phyloP scores from a whole-genome alignment of 2,797 vertebrate species.

The Eremophila alpestris region DNA sequence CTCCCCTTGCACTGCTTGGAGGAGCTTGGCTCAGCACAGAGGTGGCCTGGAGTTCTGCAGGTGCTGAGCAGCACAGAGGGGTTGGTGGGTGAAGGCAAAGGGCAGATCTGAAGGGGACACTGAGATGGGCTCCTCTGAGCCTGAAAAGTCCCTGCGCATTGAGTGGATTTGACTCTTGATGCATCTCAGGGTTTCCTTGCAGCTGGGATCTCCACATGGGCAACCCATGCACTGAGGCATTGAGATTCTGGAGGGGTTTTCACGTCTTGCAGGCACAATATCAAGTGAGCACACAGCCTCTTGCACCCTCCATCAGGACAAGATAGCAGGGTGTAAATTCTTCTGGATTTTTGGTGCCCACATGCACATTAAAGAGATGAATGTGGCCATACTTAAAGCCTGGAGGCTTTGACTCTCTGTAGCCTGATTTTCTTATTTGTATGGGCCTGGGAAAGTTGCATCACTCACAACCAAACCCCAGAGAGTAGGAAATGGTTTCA shows the following conservation, averaged over 20 bases:
- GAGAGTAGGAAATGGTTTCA: neutral
- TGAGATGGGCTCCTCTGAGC: neutral
- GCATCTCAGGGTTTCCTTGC: neutral
- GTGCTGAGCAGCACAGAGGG: fast-evolving
- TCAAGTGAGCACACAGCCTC: neutral
- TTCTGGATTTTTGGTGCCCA: neutral
- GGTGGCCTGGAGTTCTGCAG: neutral
- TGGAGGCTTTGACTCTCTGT: neutral
- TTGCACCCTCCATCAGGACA: fast-evolving
- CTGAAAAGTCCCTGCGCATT: neutral
- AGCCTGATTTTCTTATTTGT: neutral
- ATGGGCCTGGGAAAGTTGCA: neutral
- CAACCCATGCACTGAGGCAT: fast-evolving
- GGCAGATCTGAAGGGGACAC: fast-evolving
- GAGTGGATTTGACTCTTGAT: fast-evolving
- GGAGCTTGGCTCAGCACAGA: neutral
- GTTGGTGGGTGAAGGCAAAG: neutral
- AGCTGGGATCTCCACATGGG: fast-evolving
- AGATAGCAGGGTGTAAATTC: neutral
- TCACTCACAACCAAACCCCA: neutral
- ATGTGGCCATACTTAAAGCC: neutral
- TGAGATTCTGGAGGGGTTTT: neutral
- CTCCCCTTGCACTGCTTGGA: neutral
- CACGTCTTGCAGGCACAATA: no score
- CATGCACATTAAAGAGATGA: neutral